Base-by-base conservation (phyloP, 2,888 invertebrate genomes). In the Mesochorus sp. region DNA sequence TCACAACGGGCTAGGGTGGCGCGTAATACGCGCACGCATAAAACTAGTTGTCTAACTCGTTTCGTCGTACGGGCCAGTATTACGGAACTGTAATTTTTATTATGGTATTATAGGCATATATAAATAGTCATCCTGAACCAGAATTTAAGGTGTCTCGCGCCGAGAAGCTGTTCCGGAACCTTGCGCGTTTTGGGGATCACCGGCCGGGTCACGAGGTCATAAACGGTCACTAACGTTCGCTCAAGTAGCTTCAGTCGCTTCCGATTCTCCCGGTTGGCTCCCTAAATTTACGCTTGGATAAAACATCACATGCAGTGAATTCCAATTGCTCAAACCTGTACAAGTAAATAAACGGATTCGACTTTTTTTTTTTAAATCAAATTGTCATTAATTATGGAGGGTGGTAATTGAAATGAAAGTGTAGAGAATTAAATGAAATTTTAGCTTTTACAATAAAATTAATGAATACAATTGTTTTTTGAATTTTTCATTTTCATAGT, bases 1-100 rank as follows among this genome's bases (percentile, higher is more conserved):
- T n/a, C n/a, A n/a, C 76, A 31, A 51, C 8, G 28, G 66, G n/a
- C 59, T 51, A 34, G 72, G 68, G 68, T 44, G 53, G 62, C 42
- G 59, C n/a, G n/a, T n/a, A n/a, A n/a, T 76, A 31, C 66, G 51
- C 21, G 19, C 4, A 14, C n/a, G 17, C 1, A 19, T 28, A 76
- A 77, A 86, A 85, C 85, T 83, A 74, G 77, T 78, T 84, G 85
- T 79, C 82, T 82, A 86, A 86, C 87, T 88, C 87, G 88, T 85
- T 85, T 85, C 85, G 76, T 81, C 82, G 83, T 86, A 84, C 81
- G 85, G 86, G 85, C 82, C 86, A 59, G 64, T 8, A 59, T 34
- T 34, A 34, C 42, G 47, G 59, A 67, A 66, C 53, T 26, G 26
- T 47, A 44, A 53, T 61, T 26, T n/a, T 68, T 55, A 55, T 68